These are phyloP conservation scores for Drosophila yooni DNA, from an alignment of 2,888 invertebrate genomes.

Conservation along the genomic window DNA sequence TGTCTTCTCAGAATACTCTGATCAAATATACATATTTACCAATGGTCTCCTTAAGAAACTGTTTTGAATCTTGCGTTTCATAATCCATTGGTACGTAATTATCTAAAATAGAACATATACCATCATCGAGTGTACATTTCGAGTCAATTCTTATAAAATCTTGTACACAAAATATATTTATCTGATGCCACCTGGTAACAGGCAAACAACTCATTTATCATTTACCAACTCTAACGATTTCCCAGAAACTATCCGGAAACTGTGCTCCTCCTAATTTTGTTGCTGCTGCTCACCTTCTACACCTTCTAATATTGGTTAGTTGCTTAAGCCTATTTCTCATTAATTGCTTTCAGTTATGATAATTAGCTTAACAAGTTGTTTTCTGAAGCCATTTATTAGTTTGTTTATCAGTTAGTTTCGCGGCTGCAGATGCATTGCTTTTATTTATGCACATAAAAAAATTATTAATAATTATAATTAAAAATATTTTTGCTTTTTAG, in stretches of 20 bases:
- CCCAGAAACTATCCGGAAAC: not conserved
- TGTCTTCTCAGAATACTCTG: not conserved
- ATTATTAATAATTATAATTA: not conserved
- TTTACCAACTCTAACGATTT: not conserved
- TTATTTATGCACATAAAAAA: not conserved
- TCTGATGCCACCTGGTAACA: slow-evolving; percentile 3
- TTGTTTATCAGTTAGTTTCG: not conserved
- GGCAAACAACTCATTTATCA: not conserved
- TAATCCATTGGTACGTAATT: too few species aligned
- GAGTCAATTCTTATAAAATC: not conserved
- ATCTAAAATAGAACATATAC: not conserved
- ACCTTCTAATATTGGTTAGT: not conserved
- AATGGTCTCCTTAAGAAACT: not conserved
- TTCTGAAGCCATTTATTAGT: not conserved
- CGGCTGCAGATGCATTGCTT: not conserved
- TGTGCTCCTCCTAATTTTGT: not conserved
- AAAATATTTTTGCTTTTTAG: not conserved
- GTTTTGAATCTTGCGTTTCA: not conserved
- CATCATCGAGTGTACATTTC: not conserved
- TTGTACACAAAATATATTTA: not conserved
- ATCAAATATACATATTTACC: not conserved
- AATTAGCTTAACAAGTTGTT: not conserved
- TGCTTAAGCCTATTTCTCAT: not conserved
- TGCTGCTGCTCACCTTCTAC: not conserved
- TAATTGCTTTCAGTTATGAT: slow-evolving; percentile 1